A percentile compares a stretch with the other conserved stretches of the same genome.
phyloP scores from a whole-genome alignment of 1,140 invertebrate species.

The Sipha flava region DNA sequence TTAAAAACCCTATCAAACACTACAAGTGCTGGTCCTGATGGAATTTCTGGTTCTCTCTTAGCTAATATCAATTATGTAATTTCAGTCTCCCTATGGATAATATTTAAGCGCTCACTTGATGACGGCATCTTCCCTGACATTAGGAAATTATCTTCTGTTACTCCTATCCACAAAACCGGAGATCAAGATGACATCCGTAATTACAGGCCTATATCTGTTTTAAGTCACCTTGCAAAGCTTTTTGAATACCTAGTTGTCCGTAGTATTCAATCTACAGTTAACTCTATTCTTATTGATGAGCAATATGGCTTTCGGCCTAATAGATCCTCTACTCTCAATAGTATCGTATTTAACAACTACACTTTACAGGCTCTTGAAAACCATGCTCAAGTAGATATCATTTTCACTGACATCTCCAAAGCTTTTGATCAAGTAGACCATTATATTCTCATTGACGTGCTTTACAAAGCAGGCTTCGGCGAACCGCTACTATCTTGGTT shows the following conservation, averaged over 20 bases:
- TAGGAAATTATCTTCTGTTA: neutral
- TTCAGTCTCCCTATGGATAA: neutral
- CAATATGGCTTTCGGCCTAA: neutral
- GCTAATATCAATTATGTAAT: neutral
- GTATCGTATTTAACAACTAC: neutral
- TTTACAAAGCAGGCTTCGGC: too few species aligned
- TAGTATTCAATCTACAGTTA: neutral
- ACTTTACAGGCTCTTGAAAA: too few species aligned
- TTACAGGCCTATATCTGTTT: conserved; percentile 3
- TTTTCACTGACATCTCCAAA: conserved; percentile 39
- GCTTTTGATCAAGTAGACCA: conserved; percentile 38
- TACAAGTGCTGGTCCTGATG: neutral
- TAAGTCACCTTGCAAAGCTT: neutral
- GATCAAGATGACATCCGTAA: neutral
- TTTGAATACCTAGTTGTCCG: neutral
- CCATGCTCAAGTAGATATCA: too few species aligned
- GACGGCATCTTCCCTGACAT: neutral
- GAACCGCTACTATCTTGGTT: too few species aligned
- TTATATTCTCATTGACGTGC: neutral
- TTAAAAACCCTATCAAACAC: neutral
- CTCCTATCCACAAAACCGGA: conserved; percentile 12
- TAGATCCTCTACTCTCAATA: neutral
- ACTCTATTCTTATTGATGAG: neutral
- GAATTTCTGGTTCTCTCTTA: neutral
- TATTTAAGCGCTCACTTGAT: conserved; percentile 1